Evolutionary conservation across 2,888 invertebrate species (phyloP).

Genomic region (Pachydiplax longipennis): DNA sequence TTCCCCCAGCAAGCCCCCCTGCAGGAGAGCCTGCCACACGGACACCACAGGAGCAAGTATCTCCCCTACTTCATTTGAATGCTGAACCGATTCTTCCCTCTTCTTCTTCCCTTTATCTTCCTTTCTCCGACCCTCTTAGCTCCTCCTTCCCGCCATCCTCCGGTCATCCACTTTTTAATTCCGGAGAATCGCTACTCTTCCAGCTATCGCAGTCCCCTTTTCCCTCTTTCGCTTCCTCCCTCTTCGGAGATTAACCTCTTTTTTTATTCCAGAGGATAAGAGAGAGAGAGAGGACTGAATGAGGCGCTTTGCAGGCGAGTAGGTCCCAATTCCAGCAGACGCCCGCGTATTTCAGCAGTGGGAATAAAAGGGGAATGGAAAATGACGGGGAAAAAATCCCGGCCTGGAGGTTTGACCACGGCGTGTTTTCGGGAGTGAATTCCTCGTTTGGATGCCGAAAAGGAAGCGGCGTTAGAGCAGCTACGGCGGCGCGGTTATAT

Average conservation of each 20-base stretch:
- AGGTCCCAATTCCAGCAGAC: background rate
- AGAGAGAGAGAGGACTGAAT: background rate
- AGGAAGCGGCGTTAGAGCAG: background rate
- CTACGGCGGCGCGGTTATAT: background rate
- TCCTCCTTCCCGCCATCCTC: background rate
- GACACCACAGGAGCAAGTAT: constrained; percentile 2
- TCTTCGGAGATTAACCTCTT: constrained; percentile 2
- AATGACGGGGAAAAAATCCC: background rate
- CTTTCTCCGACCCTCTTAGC: background rate
- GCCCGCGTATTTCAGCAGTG: constrained; percentile 5
- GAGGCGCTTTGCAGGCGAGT: constrained; percentile 15
- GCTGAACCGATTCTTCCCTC: constrained; percentile 31
- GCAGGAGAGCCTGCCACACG: background rate
- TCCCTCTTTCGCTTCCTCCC: constrained; percentile 6
- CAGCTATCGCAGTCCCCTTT: background rate
- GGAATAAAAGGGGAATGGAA: background rate
- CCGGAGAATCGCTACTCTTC: background rate
- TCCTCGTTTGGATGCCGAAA: background rate
- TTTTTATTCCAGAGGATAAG: background rate
- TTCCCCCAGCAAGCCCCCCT: background rate
- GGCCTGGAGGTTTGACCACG: background rate
- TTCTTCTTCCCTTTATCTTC: constrained; percentile 12
- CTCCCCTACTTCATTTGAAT: constrained; percentile 34
- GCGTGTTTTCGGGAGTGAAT: background rate
- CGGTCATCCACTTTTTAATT: constrained; percentile 44